phyloP scores from a whole-genome alignment of 2,113 vertebrate genomes.

The Pseudopipra pipra region DNA sequence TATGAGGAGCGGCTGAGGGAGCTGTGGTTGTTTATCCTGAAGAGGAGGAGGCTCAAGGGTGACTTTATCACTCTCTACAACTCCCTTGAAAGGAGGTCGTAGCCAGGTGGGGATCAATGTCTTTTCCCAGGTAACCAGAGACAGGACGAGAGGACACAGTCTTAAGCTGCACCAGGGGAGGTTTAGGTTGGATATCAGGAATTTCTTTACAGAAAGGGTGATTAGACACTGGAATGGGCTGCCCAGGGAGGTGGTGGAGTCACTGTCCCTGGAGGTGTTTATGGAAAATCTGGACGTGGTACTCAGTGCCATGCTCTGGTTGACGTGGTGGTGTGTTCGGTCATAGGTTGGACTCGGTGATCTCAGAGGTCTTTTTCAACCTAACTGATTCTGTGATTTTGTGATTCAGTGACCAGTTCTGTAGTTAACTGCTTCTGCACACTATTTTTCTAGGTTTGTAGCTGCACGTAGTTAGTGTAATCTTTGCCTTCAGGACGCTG shows the following conservation, averaged over 20 bases:
- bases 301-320: not conserved
- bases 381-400: not conserved
- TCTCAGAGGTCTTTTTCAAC: not conserved
- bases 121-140: not conserved
- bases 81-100: not conserved
- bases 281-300: not conserved
- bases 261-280: not conserved
- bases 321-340: fast-evolving
- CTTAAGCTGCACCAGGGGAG: not conserved
- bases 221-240: not conserved
- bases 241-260: not conserved
- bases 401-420: not conserved
- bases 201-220: not conserved
- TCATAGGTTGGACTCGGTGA: not conserved
- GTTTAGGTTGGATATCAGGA: not conserved
- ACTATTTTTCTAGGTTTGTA: not conserved
- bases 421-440: not conserved
- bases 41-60: not conserved
- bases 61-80: not conserved
- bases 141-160: not conserved
- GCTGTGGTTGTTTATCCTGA: not conserved
- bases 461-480: not conserved
- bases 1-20: not conserved
- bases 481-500: not conserved
- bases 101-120: not conserved